Conservation (phyloP, 2,797 vertebrate genomes). For the Chelonia mydas region DNA sequence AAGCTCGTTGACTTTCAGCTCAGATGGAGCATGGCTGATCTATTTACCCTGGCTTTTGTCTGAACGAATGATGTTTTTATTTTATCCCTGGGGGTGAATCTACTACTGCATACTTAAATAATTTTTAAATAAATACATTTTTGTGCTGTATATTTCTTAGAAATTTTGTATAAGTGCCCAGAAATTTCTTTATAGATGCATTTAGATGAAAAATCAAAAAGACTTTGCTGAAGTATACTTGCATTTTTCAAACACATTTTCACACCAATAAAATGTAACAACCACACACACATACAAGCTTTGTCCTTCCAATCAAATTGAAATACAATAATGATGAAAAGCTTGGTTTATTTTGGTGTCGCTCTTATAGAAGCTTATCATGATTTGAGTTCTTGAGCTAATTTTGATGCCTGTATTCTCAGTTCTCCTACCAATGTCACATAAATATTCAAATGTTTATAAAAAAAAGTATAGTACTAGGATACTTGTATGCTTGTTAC, state of each 20-base stretch:
- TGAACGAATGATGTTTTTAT: background rate
- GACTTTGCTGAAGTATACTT: background rate
- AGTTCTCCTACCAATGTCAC: rapidly evolving
- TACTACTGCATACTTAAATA: background rate
- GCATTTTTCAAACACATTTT: background rate
- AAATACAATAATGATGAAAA: background rate
- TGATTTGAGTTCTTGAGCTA: background rate
- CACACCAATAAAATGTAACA: background rate
- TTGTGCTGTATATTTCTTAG: background rate
- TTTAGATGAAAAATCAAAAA: background rate
- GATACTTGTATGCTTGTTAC: background rate
- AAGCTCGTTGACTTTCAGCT: background rate
- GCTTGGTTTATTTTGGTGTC: background rate
- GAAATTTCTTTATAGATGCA: background rate
- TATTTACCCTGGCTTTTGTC: background rate
- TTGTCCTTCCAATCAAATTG: background rate
- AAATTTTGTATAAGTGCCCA: background rate
- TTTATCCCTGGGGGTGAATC: background rate
- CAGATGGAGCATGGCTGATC: background rate
- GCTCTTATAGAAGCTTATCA: background rate
- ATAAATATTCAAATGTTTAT: background rate
- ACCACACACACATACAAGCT: background rate
- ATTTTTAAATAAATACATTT: background rate
- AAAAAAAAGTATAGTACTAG: background rate
- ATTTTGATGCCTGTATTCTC: background rate